Evolutionary conservation across 2,888 invertebrate species (phyloP), one percentile per base, ranked within the genome.

Genomic region (Pycnomerus fuliginosus): DNA sequence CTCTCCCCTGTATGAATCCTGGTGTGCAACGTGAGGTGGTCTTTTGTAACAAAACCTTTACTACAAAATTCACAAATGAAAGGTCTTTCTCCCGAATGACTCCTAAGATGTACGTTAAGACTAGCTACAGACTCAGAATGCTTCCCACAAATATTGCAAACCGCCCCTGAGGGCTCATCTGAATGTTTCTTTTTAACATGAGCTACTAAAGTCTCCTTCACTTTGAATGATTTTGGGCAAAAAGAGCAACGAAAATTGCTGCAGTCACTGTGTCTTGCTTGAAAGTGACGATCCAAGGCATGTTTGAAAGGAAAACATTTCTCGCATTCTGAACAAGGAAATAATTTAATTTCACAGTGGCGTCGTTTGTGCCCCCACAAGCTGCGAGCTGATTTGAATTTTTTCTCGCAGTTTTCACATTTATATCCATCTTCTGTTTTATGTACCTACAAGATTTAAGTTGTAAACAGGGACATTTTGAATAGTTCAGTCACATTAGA

Each of bases 141-240:
- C 17, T 31, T 31, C 16, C 31, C 31, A 12, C 31, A 31, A 12
- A 31, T 3, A 14, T 31, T 31, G 16, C 31, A 31, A 14, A 31
- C 5, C 10, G 31, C 31, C 7, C 31, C 31, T 3, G 31, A n/a
- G 5, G 3, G 2, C 29, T 14, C 8, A 11, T 20, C 31, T 5
- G 17, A 31, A 16, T 31, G 31, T 11, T 3, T 10, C 17, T 31
- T 31, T 12, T 17, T 31, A 10, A 31, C 10, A 17, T 31, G 31
- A 17, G 10, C 5, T 4, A 17, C 16, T 11, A 31, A 14, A 10
- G 31, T 31, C 31, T 31, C 31, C 10, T 16, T 16, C 4, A 31
- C 31, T 17, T 31, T 31, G 31, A 13, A 31, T 11, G 11, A 17
- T 10, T 31, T 31, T 4, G 13, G 31, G 17, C 31, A 31, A 10